phyloP scores from a whole-genome alignment of 1,140 invertebrate genomes.

The Globodera rostochiensis region DNA sequence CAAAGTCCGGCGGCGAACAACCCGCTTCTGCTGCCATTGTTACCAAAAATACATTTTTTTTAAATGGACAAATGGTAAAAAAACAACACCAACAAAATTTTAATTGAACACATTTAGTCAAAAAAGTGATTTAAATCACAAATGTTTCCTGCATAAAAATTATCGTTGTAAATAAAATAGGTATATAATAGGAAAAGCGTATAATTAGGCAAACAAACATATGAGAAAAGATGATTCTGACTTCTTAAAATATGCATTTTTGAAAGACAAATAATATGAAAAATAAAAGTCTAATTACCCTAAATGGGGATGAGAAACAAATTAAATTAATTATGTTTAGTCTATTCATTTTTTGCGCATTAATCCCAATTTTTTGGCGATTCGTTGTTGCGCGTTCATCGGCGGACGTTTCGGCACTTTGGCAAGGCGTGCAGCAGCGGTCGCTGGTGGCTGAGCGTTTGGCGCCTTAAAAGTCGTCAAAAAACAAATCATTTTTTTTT shows the following conservation, averaged over 20 bases:
- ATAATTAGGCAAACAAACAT: too few species aligned
- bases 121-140: not conserved
- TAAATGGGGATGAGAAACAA: not conserved
- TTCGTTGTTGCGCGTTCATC: slow-evolving; percentile 18
- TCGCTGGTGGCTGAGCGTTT: not conserved
- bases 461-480: not conserved
- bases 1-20: slow-evolving; percentile 17
- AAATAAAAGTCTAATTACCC: not conserved
- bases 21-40: slow-evolving; percentile 4
- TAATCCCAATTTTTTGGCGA: slow-evolving; percentile 30
- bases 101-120: slow-evolving; percentile 6
- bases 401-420: slow-evolving; percentile 7
- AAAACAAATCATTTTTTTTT: not conserved
- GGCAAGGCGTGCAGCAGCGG: not conserved
- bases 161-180: too few species aligned
- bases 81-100: slow-evolving; percentile 6
- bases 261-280: not conserved
- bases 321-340: not conserved
- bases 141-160: too few species aligned
- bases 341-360: slow-evolving; percentile 15
- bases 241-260: not conserved
- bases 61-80: not conserved
- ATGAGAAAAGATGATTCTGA: not conserved
- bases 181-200: too few species aligned
- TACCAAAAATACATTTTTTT: not conserved